phyloP scores from a whole-genome alignment of 2,888 invertebrate genomes.

The Caenorhabditis macrosperma region DNA sequence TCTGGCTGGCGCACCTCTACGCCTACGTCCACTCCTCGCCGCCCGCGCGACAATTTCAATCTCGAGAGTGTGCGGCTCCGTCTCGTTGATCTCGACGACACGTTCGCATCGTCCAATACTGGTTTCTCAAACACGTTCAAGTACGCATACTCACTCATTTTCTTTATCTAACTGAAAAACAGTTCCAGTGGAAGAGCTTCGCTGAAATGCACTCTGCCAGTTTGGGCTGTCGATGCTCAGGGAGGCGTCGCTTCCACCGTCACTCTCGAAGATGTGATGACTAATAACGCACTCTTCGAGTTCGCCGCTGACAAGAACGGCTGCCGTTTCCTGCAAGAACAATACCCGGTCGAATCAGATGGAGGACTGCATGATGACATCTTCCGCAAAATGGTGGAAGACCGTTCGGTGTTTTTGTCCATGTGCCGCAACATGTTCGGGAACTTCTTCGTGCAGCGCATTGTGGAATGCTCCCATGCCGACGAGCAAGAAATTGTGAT shows the following conservation, averaged over 20 bases:
- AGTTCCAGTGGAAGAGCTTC: slow-evolving; percentile 25
- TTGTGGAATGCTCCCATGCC: slow-evolving; percentile 61
- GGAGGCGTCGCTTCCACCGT: slow-evolving; percentile 47
- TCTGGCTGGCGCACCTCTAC: slow-evolving; percentile 35
- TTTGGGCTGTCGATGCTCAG: slow-evolving; percentile 56
- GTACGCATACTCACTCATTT: background rate
- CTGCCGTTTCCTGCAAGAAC: slow-evolving; percentile 62
- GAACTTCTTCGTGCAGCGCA: slow-evolving; percentile 72
- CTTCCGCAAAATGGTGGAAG: slow-evolving; percentile 57
- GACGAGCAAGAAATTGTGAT: slow-evolving; percentile 59
- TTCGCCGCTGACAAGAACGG: slow-evolving; percentile 66
- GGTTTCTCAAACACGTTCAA: slow-evolving; percentile 16
- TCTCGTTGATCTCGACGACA: slow-evolving; percentile 39
- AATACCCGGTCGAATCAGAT: slow-evolving; percentile 39
- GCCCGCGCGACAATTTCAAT: background rate
- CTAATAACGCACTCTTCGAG: slow-evolving; percentile 45
- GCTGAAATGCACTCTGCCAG: slow-evolving; percentile 48
- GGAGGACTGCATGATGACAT: slow-evolving; percentile 48
- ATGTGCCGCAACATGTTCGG: slow-evolving; percentile 73
- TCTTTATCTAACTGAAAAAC: background rate
- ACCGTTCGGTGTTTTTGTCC: slow-evolving; percentile 37
- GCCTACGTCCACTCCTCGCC: slow-evolving; percentile 14
- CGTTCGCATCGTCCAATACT: slow-evolving; percentile 7
- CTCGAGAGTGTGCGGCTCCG: slow-evolving; percentile 20
- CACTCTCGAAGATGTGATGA: slow-evolving; percentile 47